A percentile compares a stretch with the other conserved stretches of the same genome.
These are phyloP conservation scores for Pseudorhombus dupliciocellatus DNA, from an alignment of 2,113 vertebrate species.

Conservation along the genomic window DNA sequence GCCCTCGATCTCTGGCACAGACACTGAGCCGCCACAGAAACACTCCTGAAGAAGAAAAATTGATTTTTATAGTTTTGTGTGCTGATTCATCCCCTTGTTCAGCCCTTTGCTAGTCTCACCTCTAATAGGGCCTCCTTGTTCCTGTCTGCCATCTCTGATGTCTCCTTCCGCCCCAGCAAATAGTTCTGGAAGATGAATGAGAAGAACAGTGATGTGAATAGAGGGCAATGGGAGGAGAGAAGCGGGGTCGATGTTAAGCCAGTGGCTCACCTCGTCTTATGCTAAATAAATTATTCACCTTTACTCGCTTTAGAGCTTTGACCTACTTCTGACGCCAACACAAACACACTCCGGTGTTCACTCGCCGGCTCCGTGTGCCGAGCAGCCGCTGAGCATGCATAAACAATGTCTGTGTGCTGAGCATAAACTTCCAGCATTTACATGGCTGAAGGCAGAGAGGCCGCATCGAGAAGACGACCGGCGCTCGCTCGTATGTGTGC, in stretches of 20 bases:
- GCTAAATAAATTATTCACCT: constrained; percentile 74
- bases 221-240: neutral
- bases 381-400: constrained; percentile 44
- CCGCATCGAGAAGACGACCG: neutral
- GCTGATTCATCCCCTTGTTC: neutral
- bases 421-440: constrained; percentile 16
- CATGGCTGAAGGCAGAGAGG: neutral
- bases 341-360: constrained; percentile 32
- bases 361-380: constrained; percentile 6
- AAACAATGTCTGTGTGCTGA: constrained; percentile 42
- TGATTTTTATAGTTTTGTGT: neutral
- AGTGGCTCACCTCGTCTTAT: constrained; percentile 49
- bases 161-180: constrained; percentile 95
- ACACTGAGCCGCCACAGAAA: constrained; percentile 96
- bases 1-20: constrained; percentile 97
- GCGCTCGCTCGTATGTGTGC: neutral
- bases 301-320: constrained; percentile 58
- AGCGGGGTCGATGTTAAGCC: neutral
- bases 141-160: constrained; percentile 95
- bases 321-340: constrained; percentile 72
- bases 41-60: constrained; percentile 85
- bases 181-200: constrained; percentile 87
- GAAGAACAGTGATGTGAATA: constrained; percentile 10
- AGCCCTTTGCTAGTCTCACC: constrained; percentile 74
- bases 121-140: constrained; percentile 97